A percentile compares a stretch with the other conserved stretches of the same genome.
These are phyloP conservation scores for Plagiodera versicolora DNA, from an alignment of 2,888 invertebrate species.

Conservation along the genomic window DNA sequence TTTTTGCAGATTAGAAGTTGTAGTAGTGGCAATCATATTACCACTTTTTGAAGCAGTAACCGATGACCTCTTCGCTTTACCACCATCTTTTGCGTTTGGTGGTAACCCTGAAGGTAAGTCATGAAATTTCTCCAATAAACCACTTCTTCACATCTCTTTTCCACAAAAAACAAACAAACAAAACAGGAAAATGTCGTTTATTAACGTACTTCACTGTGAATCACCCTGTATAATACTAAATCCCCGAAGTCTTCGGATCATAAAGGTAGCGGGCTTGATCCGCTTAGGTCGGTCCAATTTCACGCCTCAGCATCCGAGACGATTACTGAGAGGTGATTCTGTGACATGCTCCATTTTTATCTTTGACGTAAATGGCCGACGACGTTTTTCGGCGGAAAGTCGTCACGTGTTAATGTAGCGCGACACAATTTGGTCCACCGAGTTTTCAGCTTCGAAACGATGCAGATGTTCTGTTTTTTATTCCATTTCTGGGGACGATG, in stretches of 20 bases:
- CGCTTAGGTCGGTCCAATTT: conserved; percentile 19
- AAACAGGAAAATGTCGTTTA: no score
- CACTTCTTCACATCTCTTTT: not conserved
- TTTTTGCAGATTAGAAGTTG: conserved; percentile 35
- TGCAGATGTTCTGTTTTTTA: not conserved
- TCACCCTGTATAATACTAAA: no score
- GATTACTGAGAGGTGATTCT: conserved; percentile 18
- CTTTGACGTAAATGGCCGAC: conserved; percentile 1
- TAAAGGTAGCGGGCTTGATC: not conserved
- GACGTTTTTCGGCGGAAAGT: not conserved
- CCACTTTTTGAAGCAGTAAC: conserved; percentile 27
- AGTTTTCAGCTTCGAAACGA: conserved; percentile 1
- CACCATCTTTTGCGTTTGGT: conserved; percentile 40
- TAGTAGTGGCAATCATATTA: conserved; percentile 28
- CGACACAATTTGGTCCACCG: not conserved
- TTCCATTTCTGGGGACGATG: no score
- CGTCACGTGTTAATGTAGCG: conserved; percentile 5
- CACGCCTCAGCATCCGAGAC: conserved; percentile 19
- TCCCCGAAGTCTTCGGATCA: not conserved
- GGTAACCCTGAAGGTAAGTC: conserved; percentile 40
- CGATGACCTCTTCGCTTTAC: conserved; percentile 39
- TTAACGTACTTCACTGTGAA: no score
- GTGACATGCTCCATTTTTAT: conserved; percentile 17
- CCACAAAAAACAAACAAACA: no score
- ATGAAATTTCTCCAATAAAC: no score